phyloP scores from a whole-genome alignment of 2,797 vertebrate species.

The Pygocentrus nattereri region DNA sequence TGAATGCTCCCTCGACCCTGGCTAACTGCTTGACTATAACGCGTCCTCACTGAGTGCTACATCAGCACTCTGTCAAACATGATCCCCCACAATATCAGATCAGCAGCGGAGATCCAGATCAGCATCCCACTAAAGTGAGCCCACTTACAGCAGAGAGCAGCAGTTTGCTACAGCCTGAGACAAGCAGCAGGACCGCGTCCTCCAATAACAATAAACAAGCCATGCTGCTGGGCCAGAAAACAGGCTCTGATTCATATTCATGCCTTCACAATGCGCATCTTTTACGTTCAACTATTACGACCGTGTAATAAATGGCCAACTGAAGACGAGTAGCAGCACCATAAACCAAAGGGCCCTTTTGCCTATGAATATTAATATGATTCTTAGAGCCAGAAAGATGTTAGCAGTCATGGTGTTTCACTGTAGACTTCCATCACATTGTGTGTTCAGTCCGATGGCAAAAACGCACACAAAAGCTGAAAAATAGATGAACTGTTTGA shows the following conservation, averaged over 20 bases:
- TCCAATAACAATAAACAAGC: slow-evolving; percentile 28
- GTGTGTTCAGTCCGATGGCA: slow-evolving; percentile 20
- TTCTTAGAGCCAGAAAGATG: slow-evolving; percentile 44
- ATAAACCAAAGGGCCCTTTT: slow-evolving; percentile 42
- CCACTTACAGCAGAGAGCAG: slow-evolving; percentile 25
- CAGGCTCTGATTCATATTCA: slow-evolving; percentile 30
- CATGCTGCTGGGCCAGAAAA: slow-evolving; percentile 3
- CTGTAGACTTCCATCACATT: slow-evolving; percentile 39
- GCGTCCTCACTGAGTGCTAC: neutral
- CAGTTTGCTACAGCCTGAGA: neutral
- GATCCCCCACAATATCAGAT: slow-evolving; percentile 12
- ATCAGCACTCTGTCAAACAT: slow-evolving; percentile 26
- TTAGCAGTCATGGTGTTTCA: slow-evolving; percentile 43
- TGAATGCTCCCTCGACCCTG: slow-evolving; percentile 1
- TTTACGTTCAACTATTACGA: slow-evolving; percentile 22
- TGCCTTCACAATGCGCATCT: slow-evolving; percentile 37
- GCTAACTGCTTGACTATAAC: slow-evolving; percentile 7
- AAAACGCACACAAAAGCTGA: slow-evolving; percentile 36
- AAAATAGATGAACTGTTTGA: slow-evolving; percentile 55
- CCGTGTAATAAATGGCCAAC: slow-evolving; percentile 47
- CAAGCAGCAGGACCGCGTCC: neutral
- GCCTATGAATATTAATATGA: slow-evolving; percentile 49
- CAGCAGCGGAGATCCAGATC: slow-evolving; percentile 22
- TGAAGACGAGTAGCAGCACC: slow-evolving; percentile 32
- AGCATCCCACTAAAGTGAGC: slow-evolving; percentile 4